Evolutionary conservation across 1,140 invertebrate species (phyloP).

Genomic region (Drosophila melanica): DNA sequence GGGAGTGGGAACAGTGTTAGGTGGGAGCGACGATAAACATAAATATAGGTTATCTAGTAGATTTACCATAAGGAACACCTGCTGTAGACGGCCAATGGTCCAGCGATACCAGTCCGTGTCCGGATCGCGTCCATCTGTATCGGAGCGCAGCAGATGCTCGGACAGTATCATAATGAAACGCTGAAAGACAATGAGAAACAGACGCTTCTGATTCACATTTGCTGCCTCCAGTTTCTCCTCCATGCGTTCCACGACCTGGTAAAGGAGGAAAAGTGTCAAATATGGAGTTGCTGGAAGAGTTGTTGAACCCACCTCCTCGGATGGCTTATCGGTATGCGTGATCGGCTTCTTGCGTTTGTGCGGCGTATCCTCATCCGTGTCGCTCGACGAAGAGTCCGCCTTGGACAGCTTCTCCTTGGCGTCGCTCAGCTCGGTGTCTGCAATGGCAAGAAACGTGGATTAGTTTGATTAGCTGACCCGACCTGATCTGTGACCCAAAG

Average conservation of each 20-base stretch:
- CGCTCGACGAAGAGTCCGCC: conserved; percentile 91
- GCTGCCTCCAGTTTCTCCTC: conserved; percentile 97
- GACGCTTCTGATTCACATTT: conserved; percentile 97
- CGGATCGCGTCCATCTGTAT: conserved; percentile 96
- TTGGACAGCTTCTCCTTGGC: conserved; percentile 92
- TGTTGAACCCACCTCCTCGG: conserved; percentile 87
- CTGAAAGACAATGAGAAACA: conserved; percentile 99
- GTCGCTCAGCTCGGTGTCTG: conserved; percentile 91
- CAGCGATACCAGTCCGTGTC: conserved; percentile 98
- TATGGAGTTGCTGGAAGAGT: too few species aligned
- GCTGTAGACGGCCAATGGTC: conserved; percentile 96
- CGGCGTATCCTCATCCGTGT: conserved; percentile 89
- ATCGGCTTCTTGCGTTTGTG: conserved; percentile 86
- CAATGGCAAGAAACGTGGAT: background rate
- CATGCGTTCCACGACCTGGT: conserved; percentile 94
- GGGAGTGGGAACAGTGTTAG: conserved; percentile 22
- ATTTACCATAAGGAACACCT: conserved; percentile 96
- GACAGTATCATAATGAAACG: conserved; percentile 99
- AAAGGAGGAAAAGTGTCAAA: background rate
- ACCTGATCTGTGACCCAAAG: background rate
- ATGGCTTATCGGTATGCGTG: conserved; percentile 90
- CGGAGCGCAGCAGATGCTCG: conserved; percentile 96
- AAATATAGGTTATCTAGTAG: background rate
- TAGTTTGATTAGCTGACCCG: background rate
- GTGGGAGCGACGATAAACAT: too few species aligned